These are phyloP conservation scores for Cylindroiulus punctatus DNA, from an alignment of 2,888 invertebrate species.

Conservation along the genomic window DNA sequence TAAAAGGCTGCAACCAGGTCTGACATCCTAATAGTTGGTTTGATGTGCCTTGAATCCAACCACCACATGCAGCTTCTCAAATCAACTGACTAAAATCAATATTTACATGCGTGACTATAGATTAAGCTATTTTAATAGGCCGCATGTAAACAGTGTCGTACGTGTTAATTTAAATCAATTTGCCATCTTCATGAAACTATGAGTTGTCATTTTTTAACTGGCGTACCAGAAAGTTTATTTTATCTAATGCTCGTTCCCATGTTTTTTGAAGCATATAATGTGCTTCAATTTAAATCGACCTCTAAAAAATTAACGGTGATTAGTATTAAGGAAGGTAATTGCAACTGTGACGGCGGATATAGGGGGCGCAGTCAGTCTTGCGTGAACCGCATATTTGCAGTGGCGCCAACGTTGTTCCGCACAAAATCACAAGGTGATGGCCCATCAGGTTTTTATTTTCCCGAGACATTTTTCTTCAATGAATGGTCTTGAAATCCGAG, in stretches of 20 bases:
- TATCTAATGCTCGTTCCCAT: not conserved
- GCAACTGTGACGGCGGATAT: conserved; percentile 24
- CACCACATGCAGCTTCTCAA: no score
- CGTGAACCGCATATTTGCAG: conserved; percentile 52
- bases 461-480: conserved; percentile 2
- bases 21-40: no score
- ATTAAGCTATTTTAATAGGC: no score
- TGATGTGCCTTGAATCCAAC: no score
- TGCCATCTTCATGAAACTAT: not conserved
- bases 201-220: not conserved
- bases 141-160: no score
- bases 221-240: no score
- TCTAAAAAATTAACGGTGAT: conserved; percentile 47
- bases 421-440: conserved; percentile 48
- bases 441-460: conserved; percentile 6
- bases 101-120: no score
- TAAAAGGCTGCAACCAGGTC: no score
- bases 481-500: conserved; percentile 27
- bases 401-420: conserved; percentile 52
- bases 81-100: no score
- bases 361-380: conserved; percentile 50
- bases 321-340: conserved; percentile 13
- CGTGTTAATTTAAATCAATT: no score
- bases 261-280: conserved; percentile 40
- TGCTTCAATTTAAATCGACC: conserved; percentile 40